These are phyloP conservation scores for Shinisaurus crocodilurus DNA, from an alignment of 2,113 vertebrate species.

Conservation along the genomic window DNA sequence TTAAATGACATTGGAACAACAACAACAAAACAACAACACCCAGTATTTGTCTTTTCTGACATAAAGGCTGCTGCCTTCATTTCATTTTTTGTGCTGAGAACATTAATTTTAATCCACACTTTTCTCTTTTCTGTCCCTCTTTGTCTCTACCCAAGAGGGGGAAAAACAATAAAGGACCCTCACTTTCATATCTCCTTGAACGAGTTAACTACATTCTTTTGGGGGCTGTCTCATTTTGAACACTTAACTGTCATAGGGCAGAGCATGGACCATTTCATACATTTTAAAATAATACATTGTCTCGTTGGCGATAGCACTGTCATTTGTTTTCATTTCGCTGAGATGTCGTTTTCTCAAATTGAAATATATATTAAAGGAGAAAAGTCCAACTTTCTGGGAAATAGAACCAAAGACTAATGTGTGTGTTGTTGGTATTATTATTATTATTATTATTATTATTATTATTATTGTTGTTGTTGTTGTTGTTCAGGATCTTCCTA, in stretches of 20 bases:
- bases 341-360: slow-evolving; percentile 66
- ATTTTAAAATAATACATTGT: slow-evolving; percentile 78
- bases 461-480: too few species aligned
- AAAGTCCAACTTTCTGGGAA: slow-evolving; percentile 67
- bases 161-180: slow-evolving; percentile 30
- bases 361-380: slow-evolving; percentile 78
- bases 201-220: slow-evolving; percentile 56
- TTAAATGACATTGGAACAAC: neutral
- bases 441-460: slow-evolving; percentile 45
- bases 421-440: slow-evolving; percentile 73
- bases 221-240: slow-evolving; percentile 61
- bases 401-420: slow-evolving; percentile 62
- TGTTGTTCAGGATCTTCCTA: slow-evolving; percentile 46
- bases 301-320: slow-evolving; percentile 68
- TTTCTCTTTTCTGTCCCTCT: neutral
- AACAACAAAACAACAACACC: neutral
- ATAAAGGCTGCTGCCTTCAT: neutral
- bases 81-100: neutral
- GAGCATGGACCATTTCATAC: slow-evolving; percentile 61
- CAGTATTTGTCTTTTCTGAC: neutral
- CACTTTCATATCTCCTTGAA: slow-evolving; percentile 56
- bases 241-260: slow-evolving; percentile 69
- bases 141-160: neutral
- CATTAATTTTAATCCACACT: neutral
- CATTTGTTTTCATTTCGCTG: slow-evolving; percentile 81